Base-by-base conservation (phyloP, 2,113 vertebrate species). In the Cettia cetti region DNA sequence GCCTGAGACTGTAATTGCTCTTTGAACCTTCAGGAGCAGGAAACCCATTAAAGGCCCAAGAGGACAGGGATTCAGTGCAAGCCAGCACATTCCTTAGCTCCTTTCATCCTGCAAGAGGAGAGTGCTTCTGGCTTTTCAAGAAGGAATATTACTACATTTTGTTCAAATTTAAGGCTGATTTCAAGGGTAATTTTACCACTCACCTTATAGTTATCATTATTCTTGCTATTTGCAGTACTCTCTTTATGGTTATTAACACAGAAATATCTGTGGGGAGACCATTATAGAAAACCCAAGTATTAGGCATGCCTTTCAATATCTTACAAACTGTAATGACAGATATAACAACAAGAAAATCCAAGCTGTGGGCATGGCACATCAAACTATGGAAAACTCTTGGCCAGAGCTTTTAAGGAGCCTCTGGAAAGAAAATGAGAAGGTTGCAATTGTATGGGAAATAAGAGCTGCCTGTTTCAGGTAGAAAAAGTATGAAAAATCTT, bases 11-110 rank as follows among this genome's bases (percentile, higher is more conserved):
- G 90, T 96, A 98, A 97, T 96, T 96, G 95, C 96, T 98, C 97
- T 97, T 98, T 98, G 97, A 98, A 98, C 95, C 89, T 96, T 95
- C 82, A 60, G 94, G 91, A 98, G 97, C 97, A 98, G 97, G 97
- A 98, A 98, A 97, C 96, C 94, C 92, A 97, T 97, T 98, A 97
- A 96, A 97, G 96, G 77, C 97, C 90, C 92, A 95, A 95, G 95
- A 97, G 94, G 95, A 97, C 92, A 94, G 87, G 94, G 95, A 96
- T 35, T 59, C 78, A 33, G 24, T 97, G 86, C 94, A 86, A 91
- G 96, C 96, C 96, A 98, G 93, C 82, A 96, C 96, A 97, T 98
- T 98, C 97, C 95, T 93, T 30, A 82, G 50, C 50, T 92, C 89
- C 88, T 97, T 97, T 98, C 90, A 97, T 98, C 96, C 97, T 91